Evolutionary conservation across 2,113 vertebrate species (phyloP).

Genomic region (Hippocampus comes): DNA sequence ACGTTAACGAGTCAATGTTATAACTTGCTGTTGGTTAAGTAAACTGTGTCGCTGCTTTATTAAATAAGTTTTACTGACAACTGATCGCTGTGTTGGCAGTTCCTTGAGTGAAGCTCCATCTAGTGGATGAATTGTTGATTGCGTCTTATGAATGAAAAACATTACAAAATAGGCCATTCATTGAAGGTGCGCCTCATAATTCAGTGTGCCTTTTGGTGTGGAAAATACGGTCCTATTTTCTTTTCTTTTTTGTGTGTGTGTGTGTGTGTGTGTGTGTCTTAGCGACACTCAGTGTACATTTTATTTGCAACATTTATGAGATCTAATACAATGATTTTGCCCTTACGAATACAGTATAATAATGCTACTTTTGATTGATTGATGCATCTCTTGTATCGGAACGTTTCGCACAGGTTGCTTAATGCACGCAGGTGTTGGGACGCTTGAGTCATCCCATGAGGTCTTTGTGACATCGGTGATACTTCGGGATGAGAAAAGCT

Average conservation of each 20-base stretch:
- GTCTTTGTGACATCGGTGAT: conserved; percentile 26
- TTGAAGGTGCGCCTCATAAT: no score
- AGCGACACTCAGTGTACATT: no score
- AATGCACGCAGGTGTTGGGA: not conserved
- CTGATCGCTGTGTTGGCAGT: no score
- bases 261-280: not conserved
- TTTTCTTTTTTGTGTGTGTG: not conserved
- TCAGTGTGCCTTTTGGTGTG: no score
- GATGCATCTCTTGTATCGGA: not conserved
- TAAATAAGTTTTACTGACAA: no score
- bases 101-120: no score
- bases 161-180: no score
- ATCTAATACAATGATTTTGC: not conserved
- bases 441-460: not conserved
- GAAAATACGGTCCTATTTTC: not conserved
- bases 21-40: no score
- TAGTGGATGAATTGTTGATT: no score
- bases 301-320: not conserved
- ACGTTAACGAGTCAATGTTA: no score
- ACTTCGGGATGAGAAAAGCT: conserved; percentile 16
- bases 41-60: no score
- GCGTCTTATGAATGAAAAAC: no score
- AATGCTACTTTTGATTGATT: not conserved
- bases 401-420: not conserved
- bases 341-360: not conserved